These are phyloP conservation scores for Oryctes rhinoceros DNA, from an alignment of 1,140 invertebrate species.

Conservation along the genomic window DNA sequence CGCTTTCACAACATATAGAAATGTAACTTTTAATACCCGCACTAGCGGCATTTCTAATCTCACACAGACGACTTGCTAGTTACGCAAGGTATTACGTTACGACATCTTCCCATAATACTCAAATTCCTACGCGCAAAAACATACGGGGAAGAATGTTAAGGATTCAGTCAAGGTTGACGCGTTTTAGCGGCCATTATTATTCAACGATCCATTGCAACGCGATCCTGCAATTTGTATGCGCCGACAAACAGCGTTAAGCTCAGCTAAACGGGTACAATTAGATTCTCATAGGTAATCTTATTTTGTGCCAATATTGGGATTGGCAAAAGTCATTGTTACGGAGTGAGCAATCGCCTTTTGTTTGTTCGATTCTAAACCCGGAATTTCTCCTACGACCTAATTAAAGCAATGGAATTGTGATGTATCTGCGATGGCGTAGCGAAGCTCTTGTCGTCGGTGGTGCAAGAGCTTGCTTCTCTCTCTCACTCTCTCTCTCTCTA, in stretches of 20 bases:
- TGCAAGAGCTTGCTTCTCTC: not conserved
- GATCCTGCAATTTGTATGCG: not conserved
- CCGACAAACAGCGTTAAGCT: not conserved
- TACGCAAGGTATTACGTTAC: no score
- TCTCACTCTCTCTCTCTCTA: no score
- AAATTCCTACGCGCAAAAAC: no score
- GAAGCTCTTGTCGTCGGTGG: not conserved
- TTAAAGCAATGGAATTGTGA: constrained; percentile 18
- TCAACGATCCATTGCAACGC: not conserved
- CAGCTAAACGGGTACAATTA: not conserved
- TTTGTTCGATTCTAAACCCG: constrained; percentile 3
- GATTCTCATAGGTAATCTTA: not conserved
- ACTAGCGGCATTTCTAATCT: no score
- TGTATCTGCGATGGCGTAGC: not conserved
- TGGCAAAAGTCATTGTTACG: not conserved
- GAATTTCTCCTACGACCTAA: not conserved
- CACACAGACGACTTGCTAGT: no score
- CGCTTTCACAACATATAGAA: no score
- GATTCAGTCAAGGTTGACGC: no score
- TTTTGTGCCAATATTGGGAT: constrained; percentile 5
- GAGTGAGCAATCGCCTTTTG: not conserved
- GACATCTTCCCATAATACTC: no score
- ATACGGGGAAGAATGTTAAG: no score
- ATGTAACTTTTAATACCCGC: no score
- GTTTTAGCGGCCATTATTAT: not conserved